Base-by-base conservation (phyloP, 2,797 vertebrate species). In the Crocidura indochinensis region DNA sequence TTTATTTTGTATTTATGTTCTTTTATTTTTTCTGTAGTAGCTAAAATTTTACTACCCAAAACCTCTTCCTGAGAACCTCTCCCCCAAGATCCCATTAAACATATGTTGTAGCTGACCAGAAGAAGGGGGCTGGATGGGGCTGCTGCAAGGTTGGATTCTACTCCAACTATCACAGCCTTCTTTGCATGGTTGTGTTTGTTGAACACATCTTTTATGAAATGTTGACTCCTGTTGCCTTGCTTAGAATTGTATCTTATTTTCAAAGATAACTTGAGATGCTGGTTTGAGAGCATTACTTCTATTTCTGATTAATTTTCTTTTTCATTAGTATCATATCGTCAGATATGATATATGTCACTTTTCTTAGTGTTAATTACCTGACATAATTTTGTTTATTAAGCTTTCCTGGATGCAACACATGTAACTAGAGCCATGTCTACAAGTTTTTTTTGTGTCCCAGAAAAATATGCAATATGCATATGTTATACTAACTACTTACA, bases 1-100 rank as follows among this genome's bases (percentile, higher is more conserved):
- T 84, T 94, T 95, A 94, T 93, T 92, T 95, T 95, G 94, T 88
- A 92, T 93, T 95, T 90, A 91, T 82, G 29, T 93, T 95, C 68
- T 96, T 72, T 96, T 75, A 88, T 94, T 96, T 96, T 97, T 83
- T 96, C 92, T 93, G 67, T 96, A 96, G 95, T 95, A 90, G 91
- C 94, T 91, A 93, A 96, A 92, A 97, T 80, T 76, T 92, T 88
- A 87, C 90, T 88, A 87, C 90, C 91, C 93, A 96, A 93, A 95
- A 92, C 94, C 38, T 38, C 38, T 64, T 84, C 93, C 67, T 81
- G 1, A 68, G 92, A 96, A 86, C 83, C 88, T 94, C 92, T 95
- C 86, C 77, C 95, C 93, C 92, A 56, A 82, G 95, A 95, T 88
- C 38, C 92, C 90, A 91, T 90, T 90, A 91, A 95, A 96, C 88